Base-by-base conservation (phyloP, 2,888 invertebrate genomes). In the Dioctria linearis region DNA sequence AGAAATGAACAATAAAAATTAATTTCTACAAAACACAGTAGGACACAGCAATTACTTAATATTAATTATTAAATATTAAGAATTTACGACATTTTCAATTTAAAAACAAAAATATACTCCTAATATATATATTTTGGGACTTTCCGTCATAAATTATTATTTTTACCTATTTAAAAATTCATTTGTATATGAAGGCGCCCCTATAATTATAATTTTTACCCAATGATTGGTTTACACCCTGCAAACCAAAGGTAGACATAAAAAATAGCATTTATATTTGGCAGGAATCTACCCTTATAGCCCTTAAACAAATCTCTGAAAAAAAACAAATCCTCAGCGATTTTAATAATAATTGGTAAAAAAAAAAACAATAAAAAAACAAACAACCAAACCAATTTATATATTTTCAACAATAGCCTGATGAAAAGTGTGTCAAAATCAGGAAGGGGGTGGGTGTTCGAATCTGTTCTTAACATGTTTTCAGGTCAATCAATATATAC, bases 401-500 rank as follows among this genome's bases (percentile, higher is more conserved):
- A 76, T 46, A 76, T 61, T 76, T 59, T 25, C 59, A 46, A 37
- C 46, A 40, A 43, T 25, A 78, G 59, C 78, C 79, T 66, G 49
- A 25, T 25, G 25, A 73, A 83, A 83, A 83, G 82, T 83, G 80
- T 83, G 83, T 83, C 83, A 83, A 83, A 83, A 83, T 83, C 82
- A 82, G 83, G 81, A 81, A 83, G 82, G 80, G 82, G 82, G 25
- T 25, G 25, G 82, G 82, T 63, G 63, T 66, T 66, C 54, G 57
- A 39, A 79, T 67, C 57, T 67, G 66, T 79, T 66, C 57, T 66
- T 49, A 83, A 78, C 83, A 83, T 83, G 82, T 84, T 84, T 84
- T 81, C 84, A 84, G 84, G 84, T 84, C 84, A 84, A 84, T 84
- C 84, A 82, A 84, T 84, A 84, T 80, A 82, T 82, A 82, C 81